Evolutionary conservation across 2,888 invertebrate genomes (phyloP).

Genomic region (Nomada fabriciana): DNA sequence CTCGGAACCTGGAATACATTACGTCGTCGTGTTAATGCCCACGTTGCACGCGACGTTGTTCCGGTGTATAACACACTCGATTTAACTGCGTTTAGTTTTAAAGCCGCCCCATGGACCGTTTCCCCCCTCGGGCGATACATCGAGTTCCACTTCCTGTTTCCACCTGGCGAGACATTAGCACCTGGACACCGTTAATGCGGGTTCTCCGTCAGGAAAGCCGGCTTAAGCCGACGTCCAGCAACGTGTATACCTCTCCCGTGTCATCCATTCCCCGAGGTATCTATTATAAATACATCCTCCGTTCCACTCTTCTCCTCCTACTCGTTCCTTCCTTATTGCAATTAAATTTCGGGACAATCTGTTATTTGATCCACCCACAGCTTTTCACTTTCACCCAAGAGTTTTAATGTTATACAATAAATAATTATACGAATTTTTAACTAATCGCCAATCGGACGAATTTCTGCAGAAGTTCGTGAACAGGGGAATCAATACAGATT

Average conservation of each 20-base stretch:
- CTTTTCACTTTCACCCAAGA: too few species aligned
- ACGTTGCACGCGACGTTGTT: constrained; percentile 53
- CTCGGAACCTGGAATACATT: constrained; percentile 37
- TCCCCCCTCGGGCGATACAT: constrained; percentile 53
- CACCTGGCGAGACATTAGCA: constrained; percentile 56
- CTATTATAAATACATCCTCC: too few species aligned
- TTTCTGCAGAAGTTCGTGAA: too few species aligned
- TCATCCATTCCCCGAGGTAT: background rate
- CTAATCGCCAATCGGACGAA: too few species aligned
- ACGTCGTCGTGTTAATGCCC: constrained; percentile 47
- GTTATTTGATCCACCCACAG: too few species aligned
- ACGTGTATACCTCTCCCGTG: constrained; percentile 25
- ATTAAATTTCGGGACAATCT: too few species aligned
- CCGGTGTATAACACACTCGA: constrained; percentile 61
- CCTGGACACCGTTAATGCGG: constrained; percentile 62
- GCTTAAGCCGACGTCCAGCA: constrained; percentile 60
- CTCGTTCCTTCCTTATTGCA: too few species aligned
- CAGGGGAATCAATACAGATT: too few species aligned
- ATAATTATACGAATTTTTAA: too few species aligned
- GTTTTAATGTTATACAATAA: too few species aligned
- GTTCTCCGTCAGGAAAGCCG: constrained; percentile 67
- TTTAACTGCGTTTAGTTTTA: constrained; percentile 67
- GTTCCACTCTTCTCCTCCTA: too few species aligned
- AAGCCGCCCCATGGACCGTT: constrained; percentile 33
- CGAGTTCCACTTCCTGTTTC: constrained; percentile 55